A percentile compares a stretch with the other conserved stretches of the same genome.
These are phyloP conservation scores for Pseudachorutes palmiensis DNA, from an alignment of 1,140 invertebrate genomes.

Conservation along the genomic window DNA sequence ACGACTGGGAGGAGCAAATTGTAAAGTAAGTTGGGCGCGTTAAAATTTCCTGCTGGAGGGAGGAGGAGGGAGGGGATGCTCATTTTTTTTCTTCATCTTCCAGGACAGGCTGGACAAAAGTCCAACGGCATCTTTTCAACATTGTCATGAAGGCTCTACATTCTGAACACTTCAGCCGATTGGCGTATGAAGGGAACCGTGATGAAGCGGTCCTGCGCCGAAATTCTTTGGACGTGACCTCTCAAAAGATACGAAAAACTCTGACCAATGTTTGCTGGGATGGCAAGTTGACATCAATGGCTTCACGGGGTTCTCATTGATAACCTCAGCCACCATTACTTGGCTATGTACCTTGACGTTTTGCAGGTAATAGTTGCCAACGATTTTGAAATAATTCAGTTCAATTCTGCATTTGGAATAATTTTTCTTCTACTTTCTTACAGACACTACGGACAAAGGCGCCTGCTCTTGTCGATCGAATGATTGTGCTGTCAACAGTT, in stretches of 20 bases:
- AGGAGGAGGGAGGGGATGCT: slow-evolving; percentile 14
- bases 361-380: slow-evolving; percentile 46
- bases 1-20: slow-evolving; percentile 63
- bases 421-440: slow-evolving; percentile 30
- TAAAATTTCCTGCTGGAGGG: no score
- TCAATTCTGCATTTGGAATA: background rate
- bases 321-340: slow-evolving; percentile 54
- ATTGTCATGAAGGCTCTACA: slow-evolving; percentile 61
- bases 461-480: slow-evolving; percentile 67
- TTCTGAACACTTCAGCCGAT: slow-evolving; percentile 57
- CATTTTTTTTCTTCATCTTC: slow-evolving; percentile 24
- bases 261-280: slow-evolving; percentile 62
- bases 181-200: slow-evolving; percentile 50
- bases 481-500: slow-evolving; percentile 52
- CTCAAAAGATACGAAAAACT: slow-evolving; percentile 57
- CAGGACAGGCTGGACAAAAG: slow-evolving; percentile 57
- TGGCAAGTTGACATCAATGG: slow-evolving; percentile 63
- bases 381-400: background rate
- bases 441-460: slow-evolving; percentile 66
- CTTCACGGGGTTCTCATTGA: slow-evolving; percentile 66
- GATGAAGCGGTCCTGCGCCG: slow-evolving; percentile 60
- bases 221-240: slow-evolving; percentile 60
- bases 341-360: slow-evolving; percentile 69
- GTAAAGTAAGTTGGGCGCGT: slow-evolving; percentile 47
- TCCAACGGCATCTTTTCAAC: slow-evolving; percentile 58